Evolutionary conservation across 2,797 vertebrate species (phyloP).

Genomic region (Phataginus tetradactyla): DNA sequence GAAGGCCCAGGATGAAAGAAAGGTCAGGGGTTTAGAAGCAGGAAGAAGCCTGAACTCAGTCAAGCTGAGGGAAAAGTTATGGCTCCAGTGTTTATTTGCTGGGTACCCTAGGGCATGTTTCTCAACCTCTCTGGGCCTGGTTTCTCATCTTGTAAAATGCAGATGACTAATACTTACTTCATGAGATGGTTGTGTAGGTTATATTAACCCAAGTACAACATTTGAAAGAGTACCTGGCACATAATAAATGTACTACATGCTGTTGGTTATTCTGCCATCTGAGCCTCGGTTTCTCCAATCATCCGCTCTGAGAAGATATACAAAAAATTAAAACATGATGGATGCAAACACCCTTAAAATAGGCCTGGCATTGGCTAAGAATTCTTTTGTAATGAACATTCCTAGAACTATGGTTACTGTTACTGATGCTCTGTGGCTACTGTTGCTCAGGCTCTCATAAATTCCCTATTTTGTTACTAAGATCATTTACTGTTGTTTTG

Average conservation of each 20-base stretch:
- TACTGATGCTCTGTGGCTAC: background rate
- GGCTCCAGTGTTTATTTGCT: background rate
- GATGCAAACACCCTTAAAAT: background rate
- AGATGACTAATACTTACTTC: background rate
- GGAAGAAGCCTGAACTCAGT: background rate
- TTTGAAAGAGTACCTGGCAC: background rate
- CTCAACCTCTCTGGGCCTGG: background rate
- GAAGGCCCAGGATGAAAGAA: background rate
- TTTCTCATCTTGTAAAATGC: background rate
- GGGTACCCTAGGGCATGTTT: background rate
- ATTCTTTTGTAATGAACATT: background rate
- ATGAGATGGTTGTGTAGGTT: background rate
- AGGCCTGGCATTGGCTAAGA: background rate
- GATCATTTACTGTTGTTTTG: background rate
- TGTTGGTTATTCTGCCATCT: background rate
- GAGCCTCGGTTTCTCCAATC: background rate
- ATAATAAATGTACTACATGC: background rate
- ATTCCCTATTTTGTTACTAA: background rate
- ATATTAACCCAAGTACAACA: background rate
- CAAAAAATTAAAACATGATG: background rate
- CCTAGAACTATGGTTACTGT: background rate
- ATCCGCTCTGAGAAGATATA: background rate
- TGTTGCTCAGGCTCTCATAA: background rate
- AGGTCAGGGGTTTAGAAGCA: background rate
- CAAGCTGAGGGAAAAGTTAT: background rate